phyloP scores from a whole-genome alignment of 2,888 invertebrate species.

The Cloeon dipterum region DNA sequence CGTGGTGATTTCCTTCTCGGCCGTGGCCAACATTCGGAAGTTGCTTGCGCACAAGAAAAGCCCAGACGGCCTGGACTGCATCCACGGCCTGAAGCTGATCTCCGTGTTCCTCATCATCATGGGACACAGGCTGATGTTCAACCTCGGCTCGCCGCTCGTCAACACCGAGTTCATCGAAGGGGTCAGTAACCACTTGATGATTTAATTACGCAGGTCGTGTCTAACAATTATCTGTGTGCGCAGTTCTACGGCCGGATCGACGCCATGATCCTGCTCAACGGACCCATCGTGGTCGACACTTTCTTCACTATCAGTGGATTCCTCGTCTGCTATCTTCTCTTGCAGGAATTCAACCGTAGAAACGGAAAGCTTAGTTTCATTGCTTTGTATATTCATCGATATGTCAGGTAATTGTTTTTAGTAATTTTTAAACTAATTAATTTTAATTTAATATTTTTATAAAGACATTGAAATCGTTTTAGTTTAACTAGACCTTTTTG shows the following conservation, averaged over 20 bases:
- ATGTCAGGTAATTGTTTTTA: constrained; percentile 3
- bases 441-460: background rate
- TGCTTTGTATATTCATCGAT: constrained; percentile 3
- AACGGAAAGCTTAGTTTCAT: constrained; percentile 1
- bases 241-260: constrained; percentile 13
- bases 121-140: constrained; percentile 15
- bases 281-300: constrained; percentile 6
- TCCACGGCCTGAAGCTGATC: constrained; percentile 14
- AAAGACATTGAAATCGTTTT: background rate
- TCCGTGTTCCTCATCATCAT: constrained; percentile 15
- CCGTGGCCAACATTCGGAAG: constrained; percentile 12
- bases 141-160: constrained; percentile 13
- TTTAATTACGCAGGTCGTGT: too few species aligned
- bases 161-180: constrained; percentile 14
- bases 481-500: background rate
- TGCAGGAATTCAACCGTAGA: constrained; percentile 2
- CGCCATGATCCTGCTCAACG: constrained; percentile 9
- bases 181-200: constrained; percentile 17
- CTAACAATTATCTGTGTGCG: too few species aligned
- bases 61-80: constrained; percentile 13
- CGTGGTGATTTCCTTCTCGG: constrained; percentile 13
- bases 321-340: constrained; percentile 5
- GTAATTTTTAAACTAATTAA: too few species aligned
- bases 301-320: constrained; percentile 6
- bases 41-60: constrained; percentile 10